Base-by-base conservation (phyloP, 2,888 invertebrate species). In the Scaptomyza polygonia region DNA sequence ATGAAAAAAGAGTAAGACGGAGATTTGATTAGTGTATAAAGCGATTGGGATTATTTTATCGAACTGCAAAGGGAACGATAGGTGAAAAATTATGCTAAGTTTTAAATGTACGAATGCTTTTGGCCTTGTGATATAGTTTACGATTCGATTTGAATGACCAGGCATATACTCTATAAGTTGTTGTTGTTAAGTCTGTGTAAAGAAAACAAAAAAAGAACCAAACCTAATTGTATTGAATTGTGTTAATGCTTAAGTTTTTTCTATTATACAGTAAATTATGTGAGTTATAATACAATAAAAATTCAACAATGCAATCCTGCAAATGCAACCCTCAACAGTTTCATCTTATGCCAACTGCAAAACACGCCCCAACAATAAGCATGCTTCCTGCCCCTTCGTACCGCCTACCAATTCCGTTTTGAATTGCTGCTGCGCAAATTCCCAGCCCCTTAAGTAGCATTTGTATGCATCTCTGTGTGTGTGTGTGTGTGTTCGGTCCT, bases 41-140 rank as follows among this genome's bases (percentile, higher is more conserved):
- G 48, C 61, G 57, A 5, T 12, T 9, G 25, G 43, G 7, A 39
- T 14, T 14, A n/a, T 39, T 63, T 61, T 71, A 78, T 77, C 79
- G 77, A 71, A 71, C 82, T 82, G 82, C 85, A 79, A 69, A 77
- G 68, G 82, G 82, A 85, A 82, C 82, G 82, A 82, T 82, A 82
- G 82, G 82, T 82, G 82, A 82, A 80, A 58, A 49, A 68, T 47
- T 76, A 65, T 62, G 49, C 42, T 71, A 70, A 64, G 54, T 64
- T 47, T 47, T 56, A 47, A 40, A n/a, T 18, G 14, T 55, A 25
- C 58, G 16, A 64, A 49, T 62, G 53, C 21, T 67, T 52, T 36
- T 36, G 63, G 47, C 43, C 65, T 78, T 82, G 82, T 82, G 82
- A 82, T 82, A 82, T 84, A 79, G 78, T 72, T 70, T 77, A 77